A percentile compares a stretch with the other conserved stretches of the same genome.
Evolutionary conservation across 2,797 vertebrate species (phyloP).

Genomic region (Eulemur mongoz): DNA sequence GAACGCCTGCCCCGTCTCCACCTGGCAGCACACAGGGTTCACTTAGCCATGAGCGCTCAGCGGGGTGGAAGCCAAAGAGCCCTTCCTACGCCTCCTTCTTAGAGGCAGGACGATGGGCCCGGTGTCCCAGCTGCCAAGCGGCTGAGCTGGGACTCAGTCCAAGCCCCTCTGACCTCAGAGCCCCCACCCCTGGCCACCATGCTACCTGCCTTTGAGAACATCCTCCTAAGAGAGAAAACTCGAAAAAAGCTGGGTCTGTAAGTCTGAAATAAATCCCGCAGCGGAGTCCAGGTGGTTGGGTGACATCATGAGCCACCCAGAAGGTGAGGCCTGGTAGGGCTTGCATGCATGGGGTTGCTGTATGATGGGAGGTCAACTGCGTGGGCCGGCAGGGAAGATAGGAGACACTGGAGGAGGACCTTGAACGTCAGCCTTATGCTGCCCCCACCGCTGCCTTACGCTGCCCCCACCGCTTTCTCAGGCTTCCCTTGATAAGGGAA

Average conservation of each 20-base stretch:
- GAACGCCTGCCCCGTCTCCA: not conserved
- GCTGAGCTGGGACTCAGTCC: not conserved
- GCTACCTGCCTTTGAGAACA: not conserved
- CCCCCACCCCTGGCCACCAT: not conserved
- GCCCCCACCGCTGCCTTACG: accelerated
- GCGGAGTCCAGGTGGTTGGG: not conserved
- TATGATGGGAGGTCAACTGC: too few relatives aligned
- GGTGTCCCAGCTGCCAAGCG: not conserved
- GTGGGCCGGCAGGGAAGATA: not conserved
- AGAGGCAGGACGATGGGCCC: not conserved
- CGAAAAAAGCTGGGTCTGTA: accelerated
- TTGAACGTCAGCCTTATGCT: not conserved
- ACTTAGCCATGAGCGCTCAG: accelerated
- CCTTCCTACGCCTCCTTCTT: not conserved
- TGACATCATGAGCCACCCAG: accelerated
- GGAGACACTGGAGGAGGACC: not conserved
- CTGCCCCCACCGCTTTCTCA: not conserved
- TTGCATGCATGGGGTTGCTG: accelerated
- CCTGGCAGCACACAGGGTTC: not conserved
- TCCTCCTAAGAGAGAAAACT: not conserved
- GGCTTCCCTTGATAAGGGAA: not conserved
- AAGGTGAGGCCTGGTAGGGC: accelerated
- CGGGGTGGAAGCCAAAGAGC: not conserved
- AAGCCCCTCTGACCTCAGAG: not conserved
- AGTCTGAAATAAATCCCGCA: not conserved